A percentile compares a stretch with the other conserved stretches of the same genome.
Conservation (phyloP, 2,113 vertebrate species). For the Peromyscus leucopus region DNA sequence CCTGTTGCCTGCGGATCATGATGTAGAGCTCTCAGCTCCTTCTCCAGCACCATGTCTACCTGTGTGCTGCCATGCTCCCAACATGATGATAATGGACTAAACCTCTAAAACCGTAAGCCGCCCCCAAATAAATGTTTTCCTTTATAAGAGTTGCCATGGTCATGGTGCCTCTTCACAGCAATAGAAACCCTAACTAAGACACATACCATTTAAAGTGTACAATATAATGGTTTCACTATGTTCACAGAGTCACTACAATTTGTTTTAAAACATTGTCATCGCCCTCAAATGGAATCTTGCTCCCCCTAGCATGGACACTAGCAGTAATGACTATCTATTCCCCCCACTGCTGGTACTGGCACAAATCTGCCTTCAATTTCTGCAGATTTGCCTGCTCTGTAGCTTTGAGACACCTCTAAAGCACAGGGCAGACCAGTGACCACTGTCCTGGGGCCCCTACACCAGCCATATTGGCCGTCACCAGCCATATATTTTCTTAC, state of each 20-base stretch:
- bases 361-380: background rate
- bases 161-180: no score
- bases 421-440: no score
- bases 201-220: background rate
- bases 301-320: background rate
- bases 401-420: background rate
- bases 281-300: background rate
- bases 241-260: background rate
- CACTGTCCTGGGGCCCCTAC: background rate
- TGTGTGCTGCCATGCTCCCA: no score
- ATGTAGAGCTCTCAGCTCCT: no score
- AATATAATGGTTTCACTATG: background rate
- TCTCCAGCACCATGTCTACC: no score
- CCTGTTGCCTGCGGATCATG: no score
- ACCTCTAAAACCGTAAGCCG: no score
- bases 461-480: background rate
- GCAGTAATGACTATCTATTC: no score
- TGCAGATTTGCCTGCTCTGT: background rate
- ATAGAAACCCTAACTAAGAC: no score
- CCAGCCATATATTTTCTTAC: background rate
- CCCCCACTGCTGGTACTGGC: background rate
- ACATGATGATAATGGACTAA: no score
- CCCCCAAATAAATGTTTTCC: no score
- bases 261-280: constrained; percentile 6
- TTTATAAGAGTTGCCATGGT: no score